Conservation (phyloP, 1,140 invertebrate species). For the Formica exsecta region DNA sequence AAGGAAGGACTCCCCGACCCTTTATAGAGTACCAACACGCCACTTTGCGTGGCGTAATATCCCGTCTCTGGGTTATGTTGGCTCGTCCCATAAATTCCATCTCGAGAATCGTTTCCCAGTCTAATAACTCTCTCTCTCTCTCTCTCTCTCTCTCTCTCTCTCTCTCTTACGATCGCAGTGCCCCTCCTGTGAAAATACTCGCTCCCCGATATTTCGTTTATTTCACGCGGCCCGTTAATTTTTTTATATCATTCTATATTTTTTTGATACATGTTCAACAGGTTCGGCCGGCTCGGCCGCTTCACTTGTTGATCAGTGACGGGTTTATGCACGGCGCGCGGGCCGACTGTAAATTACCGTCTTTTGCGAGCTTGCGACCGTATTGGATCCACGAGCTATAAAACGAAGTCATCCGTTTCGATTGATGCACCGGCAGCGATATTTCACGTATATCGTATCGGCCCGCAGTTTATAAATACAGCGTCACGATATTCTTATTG, state of each 20-base stretch:
- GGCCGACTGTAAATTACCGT: slow-evolving; percentile 30
- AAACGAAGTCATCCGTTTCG: slow-evolving; percentile 1
- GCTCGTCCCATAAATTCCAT: slow-evolving; percentile 48
- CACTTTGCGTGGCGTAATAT: slow-evolving; percentile 66
- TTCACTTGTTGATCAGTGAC: slow-evolving; percentile 61
- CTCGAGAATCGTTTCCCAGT: slow-evolving; percentile 35
- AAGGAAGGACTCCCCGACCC: slow-evolving; percentile 43
- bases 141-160: slow-evolving; percentile 15
- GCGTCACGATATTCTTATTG: not conserved
- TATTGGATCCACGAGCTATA: not conserved
- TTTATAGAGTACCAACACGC: slow-evolving; percentile 62
- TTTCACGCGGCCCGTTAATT: slow-evolving; percentile 26
- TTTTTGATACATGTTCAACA: slow-evolving; percentile 56
- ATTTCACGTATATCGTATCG: not conserved
- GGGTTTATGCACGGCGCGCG: slow-evolving; percentile 15
- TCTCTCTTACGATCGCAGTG: not conserved
- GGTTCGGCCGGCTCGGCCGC: slow-evolving; percentile 38
- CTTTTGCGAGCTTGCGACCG: not conserved
- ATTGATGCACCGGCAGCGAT: not conserved
- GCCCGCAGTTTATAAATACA: not conserved
- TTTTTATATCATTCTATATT: slow-evolving; percentile 2
- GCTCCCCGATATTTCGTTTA: not conserved
- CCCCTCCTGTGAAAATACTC: not conserved
- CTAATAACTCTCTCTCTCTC: slow-evolving; percentile 9
- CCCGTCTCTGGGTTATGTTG: slow-evolving; percentile 39